A percentile compares a stretch with the other conserved stretches of the same genome.
Evolutionary conservation across 2,113 vertebrate species (phyloP).

Genomic region (Silurus asotus): DNA sequence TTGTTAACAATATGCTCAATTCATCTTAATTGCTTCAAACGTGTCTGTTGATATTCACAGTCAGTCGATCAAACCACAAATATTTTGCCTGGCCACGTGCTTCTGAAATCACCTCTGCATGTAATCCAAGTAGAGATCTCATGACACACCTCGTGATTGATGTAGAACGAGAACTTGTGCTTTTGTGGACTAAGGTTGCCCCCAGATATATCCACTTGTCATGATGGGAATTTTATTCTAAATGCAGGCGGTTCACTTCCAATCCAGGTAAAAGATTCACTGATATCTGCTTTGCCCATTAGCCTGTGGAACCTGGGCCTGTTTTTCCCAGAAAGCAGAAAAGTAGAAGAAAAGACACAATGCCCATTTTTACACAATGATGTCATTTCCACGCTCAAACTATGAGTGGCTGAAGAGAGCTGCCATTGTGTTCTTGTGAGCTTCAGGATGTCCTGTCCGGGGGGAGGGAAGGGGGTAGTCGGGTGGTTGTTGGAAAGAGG

Average conservation of each 20-base stretch:
- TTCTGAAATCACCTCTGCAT: not conserved
- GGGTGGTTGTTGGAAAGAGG: conserved; percentile 66
- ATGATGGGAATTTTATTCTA: not conserved
- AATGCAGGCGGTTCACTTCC: too few relatives aligned
- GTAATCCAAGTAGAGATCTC: not conserved
- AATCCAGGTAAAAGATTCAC: not conserved
- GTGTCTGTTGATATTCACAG: not conserved
- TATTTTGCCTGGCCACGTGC: not conserved
- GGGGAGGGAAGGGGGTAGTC: conserved; percentile 52
- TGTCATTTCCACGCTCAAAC: conserved; percentile 80
- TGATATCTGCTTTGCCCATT: conserved; percentile 44
- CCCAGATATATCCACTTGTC: not conserved
- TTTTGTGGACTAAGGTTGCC: too few relatives aligned
- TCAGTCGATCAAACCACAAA: not conserved
- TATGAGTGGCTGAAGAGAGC: conserved; percentile 74
- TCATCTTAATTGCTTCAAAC: not conserved
- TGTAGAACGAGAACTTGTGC: too few relatives aligned
- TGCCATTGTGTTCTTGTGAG: conserved; percentile 90
- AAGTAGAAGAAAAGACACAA: conserved; percentile 63
- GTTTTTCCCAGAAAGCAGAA: conserved; percentile 59
- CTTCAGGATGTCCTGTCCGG: conserved; percentile 95
- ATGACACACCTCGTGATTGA: not conserved
- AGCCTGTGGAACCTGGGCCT: conserved; percentile 52
- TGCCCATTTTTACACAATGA: conserved; percentile 76
- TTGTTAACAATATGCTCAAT: too few relatives aligned